Percentiles rank a stretch among this genome's conserved stretches.
These are phyloP conservation scores for Steatocranus sp. DNA, from an alignment of 2,797 vertebrate genomes.

Conservation along the genomic window DNA sequence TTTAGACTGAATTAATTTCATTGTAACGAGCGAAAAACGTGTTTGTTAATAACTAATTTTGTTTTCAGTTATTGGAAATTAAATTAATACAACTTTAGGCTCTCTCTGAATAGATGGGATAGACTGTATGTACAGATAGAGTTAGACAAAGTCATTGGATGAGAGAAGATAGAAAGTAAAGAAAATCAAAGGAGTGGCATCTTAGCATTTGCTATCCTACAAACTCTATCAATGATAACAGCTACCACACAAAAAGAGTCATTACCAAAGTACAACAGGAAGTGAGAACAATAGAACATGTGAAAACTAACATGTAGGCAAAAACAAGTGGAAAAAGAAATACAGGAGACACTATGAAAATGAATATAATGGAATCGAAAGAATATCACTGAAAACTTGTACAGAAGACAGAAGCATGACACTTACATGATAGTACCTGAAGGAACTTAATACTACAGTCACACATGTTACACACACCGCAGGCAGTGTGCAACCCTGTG, in stretches of 20 bases:
- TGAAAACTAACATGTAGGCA: not conserved
- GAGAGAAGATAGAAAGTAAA: not conserved
- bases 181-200: not conserved
- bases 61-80: constrained; percentile 17
- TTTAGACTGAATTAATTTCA: constrained; percentile 8
- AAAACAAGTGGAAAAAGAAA: not conserved
- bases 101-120: not conserved
- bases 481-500: not conserved
- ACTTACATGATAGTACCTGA: not conserved
- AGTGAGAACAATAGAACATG: not conserved
- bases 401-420: not conserved
- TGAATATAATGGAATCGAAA: not conserved
- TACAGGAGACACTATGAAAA: not conserved
- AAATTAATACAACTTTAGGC: constrained; percentile 13
- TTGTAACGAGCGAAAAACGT: constrained; percentile 13
- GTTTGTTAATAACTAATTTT: constrained; percentile 51
- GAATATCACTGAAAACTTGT: not conserved
- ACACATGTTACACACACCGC: not conserved
- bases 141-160: not conserved
- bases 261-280: not conserved
- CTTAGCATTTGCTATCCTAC: not conserved
- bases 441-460: not conserved
- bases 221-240: not conserved
- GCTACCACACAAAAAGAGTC: not conserved
- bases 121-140: not conserved